Percentiles rank a stretch among this genome's conserved stretches.
Evolutionary conservation across 2,113 vertebrate species (phyloP).

Genomic region (Myocastor coypus): DNA sequence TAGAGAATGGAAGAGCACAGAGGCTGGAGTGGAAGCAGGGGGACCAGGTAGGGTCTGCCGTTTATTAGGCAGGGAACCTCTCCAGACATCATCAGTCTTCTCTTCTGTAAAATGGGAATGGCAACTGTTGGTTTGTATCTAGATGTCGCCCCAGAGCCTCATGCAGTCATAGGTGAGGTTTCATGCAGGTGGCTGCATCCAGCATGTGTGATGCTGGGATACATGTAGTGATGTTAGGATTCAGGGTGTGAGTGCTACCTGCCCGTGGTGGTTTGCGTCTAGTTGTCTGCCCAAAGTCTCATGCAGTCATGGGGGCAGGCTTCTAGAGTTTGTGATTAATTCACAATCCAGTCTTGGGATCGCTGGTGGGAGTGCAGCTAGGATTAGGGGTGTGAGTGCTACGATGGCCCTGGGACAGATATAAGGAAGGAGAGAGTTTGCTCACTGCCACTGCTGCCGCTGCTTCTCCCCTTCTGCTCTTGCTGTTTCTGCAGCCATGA

Average conservation of each 20-base stretch:
- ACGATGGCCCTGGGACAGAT: no score
- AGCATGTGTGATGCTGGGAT: neutral
- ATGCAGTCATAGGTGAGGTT: neutral
- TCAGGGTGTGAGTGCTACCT: neutral
- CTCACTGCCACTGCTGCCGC: no score
- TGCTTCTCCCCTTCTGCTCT: no score
- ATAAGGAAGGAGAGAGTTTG: no score
- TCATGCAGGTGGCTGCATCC: neutral
- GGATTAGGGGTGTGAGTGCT: neutral
- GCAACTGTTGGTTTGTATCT: neutral
- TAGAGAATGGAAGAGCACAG: neutral
- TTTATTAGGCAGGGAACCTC: neutral
- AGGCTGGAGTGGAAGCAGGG: neutral
- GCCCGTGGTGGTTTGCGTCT: no score
- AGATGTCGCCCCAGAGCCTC: neutral
- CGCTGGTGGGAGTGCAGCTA: neutral
- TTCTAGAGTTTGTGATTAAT: no score
- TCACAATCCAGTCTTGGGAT: no score
- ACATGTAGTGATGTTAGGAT: neutral
- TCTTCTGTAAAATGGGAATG: neutral
- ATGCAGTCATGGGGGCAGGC: no score
- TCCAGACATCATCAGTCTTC: neutral
- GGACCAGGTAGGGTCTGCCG: neutral
- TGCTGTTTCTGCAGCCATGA: no score
- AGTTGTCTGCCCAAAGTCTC: no score